phyloP scores from a whole-genome alignment of 2,888 invertebrate species.

The Lasioglossum leucozonium region DNA sequence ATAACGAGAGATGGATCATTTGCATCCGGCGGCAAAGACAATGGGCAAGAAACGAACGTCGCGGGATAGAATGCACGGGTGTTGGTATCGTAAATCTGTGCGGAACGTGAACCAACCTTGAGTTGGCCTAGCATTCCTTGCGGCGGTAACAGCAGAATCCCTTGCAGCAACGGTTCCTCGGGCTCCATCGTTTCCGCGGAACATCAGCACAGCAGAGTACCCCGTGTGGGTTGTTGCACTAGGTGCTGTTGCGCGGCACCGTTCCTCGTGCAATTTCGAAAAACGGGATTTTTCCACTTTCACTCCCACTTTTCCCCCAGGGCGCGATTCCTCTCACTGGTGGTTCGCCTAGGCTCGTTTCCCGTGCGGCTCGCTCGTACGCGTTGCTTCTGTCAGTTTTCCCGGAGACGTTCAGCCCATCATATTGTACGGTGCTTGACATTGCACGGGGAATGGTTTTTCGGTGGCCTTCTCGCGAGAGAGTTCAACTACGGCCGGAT shows the following conservation, averaged over 20 bases:
- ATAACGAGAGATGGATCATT: constrained; percentile 22
- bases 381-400: constrained; percentile 61
- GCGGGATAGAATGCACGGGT: background rate
- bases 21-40: background rate
- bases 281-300: constrained; percentile 67
- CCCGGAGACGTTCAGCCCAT: constrained; percentile 65
- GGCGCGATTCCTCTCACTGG: constrained; percentile 56
- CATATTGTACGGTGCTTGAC: constrained; percentile 63
- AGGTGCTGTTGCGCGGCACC: constrained; percentile 29
- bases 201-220: constrained; percentile 58
- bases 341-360: constrained; percentile 45
- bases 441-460: constrained; percentile 55
- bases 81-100: background rate
- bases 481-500: constrained; percentile 36
- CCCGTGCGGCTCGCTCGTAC: constrained; percentile 38
- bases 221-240: constrained; percentile 25
- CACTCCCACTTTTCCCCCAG: constrained; percentile 60
- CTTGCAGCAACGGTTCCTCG: constrained; percentile 91
- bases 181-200: constrained; percentile 87
- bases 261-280: constrained; percentile 52
- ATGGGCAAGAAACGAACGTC: background rate
- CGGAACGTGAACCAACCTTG: constrained; percentile 90
- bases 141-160: constrained; percentile 92
- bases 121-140: constrained; percentile 90
- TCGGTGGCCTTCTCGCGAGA: constrained; percentile 32